Percentiles rank a stretch among this genome's conserved stretches.
These are phyloP conservation scores for Mythimna ferrago DNA, from an alignment of 2,888 invertebrate species.

Conservation along the genomic window DNA sequence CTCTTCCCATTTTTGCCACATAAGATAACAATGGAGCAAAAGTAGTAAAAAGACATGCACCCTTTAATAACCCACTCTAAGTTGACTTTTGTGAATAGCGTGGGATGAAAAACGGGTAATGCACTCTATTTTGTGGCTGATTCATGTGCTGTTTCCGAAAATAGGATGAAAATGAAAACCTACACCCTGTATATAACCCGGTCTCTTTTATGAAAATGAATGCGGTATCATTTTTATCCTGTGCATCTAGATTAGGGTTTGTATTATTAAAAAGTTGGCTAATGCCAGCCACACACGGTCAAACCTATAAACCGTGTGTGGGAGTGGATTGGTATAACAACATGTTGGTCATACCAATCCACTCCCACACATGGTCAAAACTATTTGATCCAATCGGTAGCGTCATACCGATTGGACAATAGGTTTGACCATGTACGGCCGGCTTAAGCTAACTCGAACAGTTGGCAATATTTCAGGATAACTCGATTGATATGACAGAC, in stretches of 20 bases:
- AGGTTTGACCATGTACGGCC: too few relatives aligned
- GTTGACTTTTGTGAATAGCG: conserved; percentile 54
- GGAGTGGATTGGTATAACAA: too few relatives aligned
- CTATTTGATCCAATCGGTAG: too few relatives aligned
- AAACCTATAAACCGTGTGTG: too few relatives aligned
- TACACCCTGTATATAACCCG: conserved; percentile 14
- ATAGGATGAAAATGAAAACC: conserved; percentile 31
- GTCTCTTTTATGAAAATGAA: conserved; percentile 36
- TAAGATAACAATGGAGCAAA: conserved; percentile 29
- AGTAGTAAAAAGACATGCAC: conserved; percentile 37
- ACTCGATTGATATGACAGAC: neutral
- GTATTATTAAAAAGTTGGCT: conserved; percentile 8
- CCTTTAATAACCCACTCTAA: conserved; percentile 40
- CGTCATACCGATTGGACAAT: too few relatives aligned
- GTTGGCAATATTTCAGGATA: neutral
- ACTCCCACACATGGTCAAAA: too few relatives aligned
- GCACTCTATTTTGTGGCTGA: conserved; percentile 57
- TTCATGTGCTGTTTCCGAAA: conserved; percentile 56
- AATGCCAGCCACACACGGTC: too few relatives aligned
- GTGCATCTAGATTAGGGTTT: conserved; percentile 23
- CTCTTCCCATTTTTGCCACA: neutral
- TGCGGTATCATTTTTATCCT: conserved; percentile 28
- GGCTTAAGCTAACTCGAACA: neutral
- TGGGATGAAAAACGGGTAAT: conserved; percentile 46
- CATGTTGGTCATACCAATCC: too few relatives aligned